Evolutionary conservation across 2,113 vertebrate genomes (phyloP).

Genomic region (Toxostoma redivivum): DNA sequence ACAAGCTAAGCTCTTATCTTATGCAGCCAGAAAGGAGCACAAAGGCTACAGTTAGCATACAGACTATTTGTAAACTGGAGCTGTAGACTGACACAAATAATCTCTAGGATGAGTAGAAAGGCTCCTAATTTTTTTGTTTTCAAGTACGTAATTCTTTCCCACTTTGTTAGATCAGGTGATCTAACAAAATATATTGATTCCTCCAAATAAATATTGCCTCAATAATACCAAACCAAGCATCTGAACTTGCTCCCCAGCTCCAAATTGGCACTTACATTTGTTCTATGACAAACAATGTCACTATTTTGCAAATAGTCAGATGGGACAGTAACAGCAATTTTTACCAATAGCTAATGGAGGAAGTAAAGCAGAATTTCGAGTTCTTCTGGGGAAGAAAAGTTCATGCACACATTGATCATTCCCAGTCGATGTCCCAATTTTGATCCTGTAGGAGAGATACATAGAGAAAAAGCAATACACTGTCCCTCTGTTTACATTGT

Average conservation of each 20-base stretch:
- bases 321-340: not conserved
- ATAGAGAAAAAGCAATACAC: fast-evolving
- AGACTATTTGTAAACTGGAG: not conserved
- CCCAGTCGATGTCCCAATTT: not conserved
- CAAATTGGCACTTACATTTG: not conserved
- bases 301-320: not conserved
- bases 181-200: not conserved
- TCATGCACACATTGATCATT: not conserved
- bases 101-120: not conserved
- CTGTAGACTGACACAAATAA: not conserved
- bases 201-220: not conserved
- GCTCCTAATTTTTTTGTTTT: not conserved
- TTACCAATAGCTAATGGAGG: not conserved
- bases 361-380: not conserved
- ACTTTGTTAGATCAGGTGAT: not conserved
- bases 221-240: not conserved
- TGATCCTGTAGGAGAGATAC: not conserved
- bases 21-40: not conserved
- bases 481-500: not conserved
- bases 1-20: not conserved
- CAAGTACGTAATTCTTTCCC: not conserved
- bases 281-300: not conserved
- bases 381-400: not conserved
- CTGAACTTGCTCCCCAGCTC: not conserved
- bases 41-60: not conserved